These are phyloP conservation scores for Leptothorax acervorum DNA, from an alignment of 2,888 invertebrate genomes.

Conservation along the genomic window DNA sequence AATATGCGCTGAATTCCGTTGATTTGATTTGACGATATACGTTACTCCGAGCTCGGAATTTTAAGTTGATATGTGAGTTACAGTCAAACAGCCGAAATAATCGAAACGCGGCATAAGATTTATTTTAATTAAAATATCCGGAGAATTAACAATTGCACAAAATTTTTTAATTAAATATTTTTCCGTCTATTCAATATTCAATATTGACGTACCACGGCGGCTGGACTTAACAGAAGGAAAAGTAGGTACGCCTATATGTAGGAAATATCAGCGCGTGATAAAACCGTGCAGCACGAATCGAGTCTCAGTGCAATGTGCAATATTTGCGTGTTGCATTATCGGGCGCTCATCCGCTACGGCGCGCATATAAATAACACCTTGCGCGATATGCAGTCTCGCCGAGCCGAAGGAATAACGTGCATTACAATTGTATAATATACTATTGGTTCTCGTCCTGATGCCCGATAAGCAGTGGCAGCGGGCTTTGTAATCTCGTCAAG, in stretches of 20 bases:
- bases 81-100: too few relatives aligned
- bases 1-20: too few relatives aligned
- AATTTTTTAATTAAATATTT: too few relatives aligned
- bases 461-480: conserved; percentile 72
- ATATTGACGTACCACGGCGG: neutral
- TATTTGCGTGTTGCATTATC: conserved; percentile 80
- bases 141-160: too few relatives aligned
- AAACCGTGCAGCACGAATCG: conserved; percentile 10
- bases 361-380: conserved; percentile 78
- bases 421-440: conserved; percentile 75
- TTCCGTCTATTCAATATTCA: too few relatives aligned
- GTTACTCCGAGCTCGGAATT: too few relatives aligned
- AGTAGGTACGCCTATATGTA: neutral
- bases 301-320: conserved; percentile 68
- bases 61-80: too few relatives aligned
- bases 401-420: conserved; percentile 74
- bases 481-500: conserved; percentile 48
- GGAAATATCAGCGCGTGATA: conserved; percentile 37
- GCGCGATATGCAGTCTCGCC: conserved; percentile 65
- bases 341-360: conserved; percentile 76
- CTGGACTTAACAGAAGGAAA: neutral
- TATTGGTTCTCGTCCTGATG: conserved; percentile 73
- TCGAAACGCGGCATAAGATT: too few relatives aligned
- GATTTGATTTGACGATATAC: too few relatives aligned
- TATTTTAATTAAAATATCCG: too few relatives aligned